Conservation (phyloP, 2,113 vertebrate species). For the Bubalus kerabau region DNA sequence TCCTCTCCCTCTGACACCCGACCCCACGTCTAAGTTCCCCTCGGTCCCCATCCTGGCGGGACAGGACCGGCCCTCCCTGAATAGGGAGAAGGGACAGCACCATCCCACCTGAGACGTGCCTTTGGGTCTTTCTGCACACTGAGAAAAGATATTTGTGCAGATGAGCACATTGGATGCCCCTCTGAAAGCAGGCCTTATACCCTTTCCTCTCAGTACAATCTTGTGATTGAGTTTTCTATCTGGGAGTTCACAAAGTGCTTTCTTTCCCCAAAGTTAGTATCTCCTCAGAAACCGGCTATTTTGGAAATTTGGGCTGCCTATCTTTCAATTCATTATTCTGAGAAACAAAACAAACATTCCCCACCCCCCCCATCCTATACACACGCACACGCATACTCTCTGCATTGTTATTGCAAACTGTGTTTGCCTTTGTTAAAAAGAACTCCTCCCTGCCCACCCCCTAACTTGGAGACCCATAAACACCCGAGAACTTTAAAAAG, state of each 20-base stretch:
- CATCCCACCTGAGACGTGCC: not conserved
- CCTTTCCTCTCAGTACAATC: not conserved
- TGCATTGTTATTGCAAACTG: not conserved
- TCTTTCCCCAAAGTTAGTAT: not conserved
- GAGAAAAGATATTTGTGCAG: not conserved
- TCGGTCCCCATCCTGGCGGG: rapidly evolving
- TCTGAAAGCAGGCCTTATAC: not conserved
- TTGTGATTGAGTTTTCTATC: not conserved
- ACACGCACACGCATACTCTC: not conserved
- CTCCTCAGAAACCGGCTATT: not conserved
- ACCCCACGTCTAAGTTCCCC: not conserved
- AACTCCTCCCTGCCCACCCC: not conserved
- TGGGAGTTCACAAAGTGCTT: not conserved
- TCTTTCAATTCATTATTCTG: not conserved
- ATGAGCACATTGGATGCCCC: not conserved
- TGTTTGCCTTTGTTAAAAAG: not conserved
- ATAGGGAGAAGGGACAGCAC: not conserved
- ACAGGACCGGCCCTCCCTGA: not conserved
- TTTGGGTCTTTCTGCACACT: not conserved
- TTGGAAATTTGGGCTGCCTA: not conserved
- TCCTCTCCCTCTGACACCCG: too few species aligned
- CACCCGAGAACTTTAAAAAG: not conserved
- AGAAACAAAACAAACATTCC: not conserved
- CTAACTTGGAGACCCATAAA: not conserved
- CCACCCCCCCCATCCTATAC: too few species aligned